Percentiles rank a stretch among this genome's conserved stretches.
These are phyloP conservation scores for Oryzias curvinotus DNA, from an alignment of 2,113 vertebrate species.

Conservation along the genomic window DNA sequence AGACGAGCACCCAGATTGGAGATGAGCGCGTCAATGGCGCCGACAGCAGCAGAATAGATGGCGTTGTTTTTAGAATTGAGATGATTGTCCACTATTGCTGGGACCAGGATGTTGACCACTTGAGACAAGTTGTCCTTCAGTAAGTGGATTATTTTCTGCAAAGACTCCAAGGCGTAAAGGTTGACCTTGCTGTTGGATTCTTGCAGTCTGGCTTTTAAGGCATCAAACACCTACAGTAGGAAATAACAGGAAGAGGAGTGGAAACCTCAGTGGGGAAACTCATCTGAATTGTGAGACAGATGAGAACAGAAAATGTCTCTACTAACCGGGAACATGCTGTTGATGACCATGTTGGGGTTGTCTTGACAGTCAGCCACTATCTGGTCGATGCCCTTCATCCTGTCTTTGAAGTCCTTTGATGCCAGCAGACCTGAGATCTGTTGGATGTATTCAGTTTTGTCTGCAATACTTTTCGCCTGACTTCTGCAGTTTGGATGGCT, in stretches of 20 bases:
- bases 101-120: slow-evolving; percentile 88
- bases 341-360: slow-evolving; percentile 81
- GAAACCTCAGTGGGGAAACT: neutral
- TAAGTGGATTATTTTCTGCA: slow-evolving; percentile 84
- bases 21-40: slow-evolving; percentile 82
- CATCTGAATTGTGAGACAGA: neutral
- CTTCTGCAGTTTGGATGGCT: slow-evolving; percentile 71
- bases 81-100: slow-evolving; percentile 93
- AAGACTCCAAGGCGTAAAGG: slow-evolving; percentile 85
- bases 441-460: slow-evolving; percentile 84
- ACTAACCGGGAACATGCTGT: slow-evolving; percentile 86
- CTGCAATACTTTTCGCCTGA: slow-evolving; percentile 76
- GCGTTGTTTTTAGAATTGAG: slow-evolving; percentile 93
- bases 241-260: neutral
- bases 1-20: slow-evolving; percentile 81
- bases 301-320: neutral
- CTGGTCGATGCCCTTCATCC: slow-evolving; percentile 86
- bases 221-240: slow-evolving; percentile 85
- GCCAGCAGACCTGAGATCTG: slow-evolving; percentile 77
- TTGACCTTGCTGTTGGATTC: slow-evolving; percentile 96
- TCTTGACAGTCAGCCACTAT: slow-evolving; percentile 82
- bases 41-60: slow-evolving; percentile 86
- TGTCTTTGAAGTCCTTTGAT: slow-evolving; percentile 89
- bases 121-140: slow-evolving; percentile 85
- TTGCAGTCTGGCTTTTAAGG: slow-evolving; percentile 87